Percentiles rank a stretch among this genome's conserved stretches.
Conservation (phyloP, 1,140 invertebrate genomes). For the Scaptomyza graminum region DNA sequence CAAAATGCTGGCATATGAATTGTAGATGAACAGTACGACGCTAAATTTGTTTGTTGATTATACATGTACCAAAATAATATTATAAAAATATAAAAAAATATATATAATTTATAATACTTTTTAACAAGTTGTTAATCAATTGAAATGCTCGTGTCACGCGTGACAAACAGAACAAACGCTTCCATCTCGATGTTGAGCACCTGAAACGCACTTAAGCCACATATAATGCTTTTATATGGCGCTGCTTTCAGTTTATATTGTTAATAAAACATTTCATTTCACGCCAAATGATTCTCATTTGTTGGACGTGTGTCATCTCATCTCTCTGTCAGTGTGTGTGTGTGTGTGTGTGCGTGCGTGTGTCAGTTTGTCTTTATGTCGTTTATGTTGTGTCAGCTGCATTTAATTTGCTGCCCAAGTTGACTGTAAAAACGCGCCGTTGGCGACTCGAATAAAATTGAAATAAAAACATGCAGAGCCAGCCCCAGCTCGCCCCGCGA, state of each 20-base stretch:
- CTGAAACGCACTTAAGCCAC: conserved; percentile 1
- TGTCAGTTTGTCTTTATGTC: conserved; percentile 3
- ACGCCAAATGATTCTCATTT: conserved; percentile 71
- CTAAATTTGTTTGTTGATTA: too few species aligned
- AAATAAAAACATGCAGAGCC: conserved; percentile 46
- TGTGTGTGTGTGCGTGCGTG: background rate
- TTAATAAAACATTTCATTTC: conserved; percentile 75
- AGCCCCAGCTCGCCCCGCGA: background rate
- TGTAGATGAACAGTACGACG: too few species aligned
- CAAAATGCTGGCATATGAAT: too few species aligned
- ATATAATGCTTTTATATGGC: background rate
- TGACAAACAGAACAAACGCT: background rate
- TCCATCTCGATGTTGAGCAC: background rate
- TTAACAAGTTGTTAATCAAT: background rate
- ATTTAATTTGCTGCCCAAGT: conserved; percentile 68
- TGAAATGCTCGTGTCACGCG: conserved; percentile 1
- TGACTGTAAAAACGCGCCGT: conserved; percentile 64
- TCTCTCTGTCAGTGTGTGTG: background rate
- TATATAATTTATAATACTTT: too few species aligned
- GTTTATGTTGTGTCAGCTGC: conserved; percentile 55
- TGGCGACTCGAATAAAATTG: conserved; percentile 53
- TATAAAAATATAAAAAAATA: too few species aligned
- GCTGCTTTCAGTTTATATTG: conserved; percentile 12
- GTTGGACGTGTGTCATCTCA: conserved; percentile 35
- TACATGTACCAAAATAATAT: too few species aligned